Conservation (phyloP, 2,888 invertebrate genomes). For the Parnassius apollo region DNA sequence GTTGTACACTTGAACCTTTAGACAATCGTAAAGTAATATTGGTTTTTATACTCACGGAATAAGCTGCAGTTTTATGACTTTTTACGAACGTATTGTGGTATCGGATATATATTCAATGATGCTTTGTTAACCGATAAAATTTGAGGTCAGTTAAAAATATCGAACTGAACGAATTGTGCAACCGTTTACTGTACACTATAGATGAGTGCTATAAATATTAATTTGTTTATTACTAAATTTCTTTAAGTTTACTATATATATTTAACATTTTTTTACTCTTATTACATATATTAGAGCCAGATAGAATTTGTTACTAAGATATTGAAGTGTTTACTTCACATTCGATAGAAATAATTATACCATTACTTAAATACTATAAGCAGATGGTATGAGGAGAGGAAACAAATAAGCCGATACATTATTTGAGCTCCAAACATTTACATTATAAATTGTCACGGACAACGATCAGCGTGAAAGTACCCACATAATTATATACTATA, state of each 20-base stretch:
- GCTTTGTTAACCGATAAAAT: conserved; percentile 2
- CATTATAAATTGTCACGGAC: conserved; percentile 16
- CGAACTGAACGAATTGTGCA: neutral
- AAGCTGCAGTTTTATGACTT: too few species aligned
- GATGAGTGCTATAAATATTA: too few species aligned
- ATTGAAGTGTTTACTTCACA: neutral
- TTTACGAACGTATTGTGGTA: neutral
- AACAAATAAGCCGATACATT: conserved; percentile 19
- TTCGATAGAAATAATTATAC: conserved; percentile 4
- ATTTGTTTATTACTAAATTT: too few species aligned
- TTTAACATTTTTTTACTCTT: too few species aligned
- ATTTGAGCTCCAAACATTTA: conserved; percentile 8
- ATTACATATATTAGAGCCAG: too few species aligned
- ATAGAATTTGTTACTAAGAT: too few species aligned
- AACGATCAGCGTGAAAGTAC: conserved; percentile 21
- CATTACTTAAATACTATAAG: conserved; percentile 8
- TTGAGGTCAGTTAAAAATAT: conserved; percentile 1
- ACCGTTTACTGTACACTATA: too few species aligned
- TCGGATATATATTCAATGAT: conserved; percentile 3
- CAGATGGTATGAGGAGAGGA: conserved; percentile 15
- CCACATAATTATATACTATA: conserved; percentile 16
- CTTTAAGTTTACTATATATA: too few species aligned
- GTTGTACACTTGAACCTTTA: too few species aligned
- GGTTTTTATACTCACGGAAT: too few species aligned
- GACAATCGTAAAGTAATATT: too few species aligned